Evolutionary conservation across 2,888 invertebrate species (phyloP), one percentile per base, ranked within the genome.

Genomic region (Trisateles emortualis): DNA sequence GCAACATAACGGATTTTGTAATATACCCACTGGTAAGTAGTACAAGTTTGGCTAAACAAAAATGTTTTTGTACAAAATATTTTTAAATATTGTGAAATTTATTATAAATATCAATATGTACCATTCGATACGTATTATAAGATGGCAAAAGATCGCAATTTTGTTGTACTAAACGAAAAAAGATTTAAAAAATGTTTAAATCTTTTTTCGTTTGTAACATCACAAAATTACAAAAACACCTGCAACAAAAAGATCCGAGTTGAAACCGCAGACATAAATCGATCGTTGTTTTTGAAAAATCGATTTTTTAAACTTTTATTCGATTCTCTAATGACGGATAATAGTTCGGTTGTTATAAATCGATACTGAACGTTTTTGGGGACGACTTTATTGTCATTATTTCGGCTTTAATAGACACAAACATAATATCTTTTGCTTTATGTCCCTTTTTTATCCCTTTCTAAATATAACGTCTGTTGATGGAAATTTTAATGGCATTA

Each of bases 201-300:
- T 46, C 13, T 38, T 42, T 45, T 61, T 53, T 50, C 14, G n/a
- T 54, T 65, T 44, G 40, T 64, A 65, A 60, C 49, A 57, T 62
- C 44, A 63, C 50, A 59, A 59, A 60, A 55, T 59, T 60, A 65
- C 61, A 64, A 77, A 75, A 72, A 69, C 77, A 76, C 65, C 75
- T 68, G 74, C 79, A 79, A 69, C 68, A 79, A 77, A 76, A 66
- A 76, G 70, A 67, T 62, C 60, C 61, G 57, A 70, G 43, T 66
- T 38, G 40, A 65, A 80, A 87, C 87, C 87, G 81, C 87, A 87
- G 77, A 82, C 78, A 68, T 62, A 79, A 83, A 83, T 75, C 76
- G 79, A 74, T 69, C 63, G 71, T 74, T 76, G 83, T 83, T 86
- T 83, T 83, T 78, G 75, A 76, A 77, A 74, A 78, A 79, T 78